phyloP scores from a whole-genome alignment of 92 coral and sea anemone species.

The Diadumene lineata region DNA sequence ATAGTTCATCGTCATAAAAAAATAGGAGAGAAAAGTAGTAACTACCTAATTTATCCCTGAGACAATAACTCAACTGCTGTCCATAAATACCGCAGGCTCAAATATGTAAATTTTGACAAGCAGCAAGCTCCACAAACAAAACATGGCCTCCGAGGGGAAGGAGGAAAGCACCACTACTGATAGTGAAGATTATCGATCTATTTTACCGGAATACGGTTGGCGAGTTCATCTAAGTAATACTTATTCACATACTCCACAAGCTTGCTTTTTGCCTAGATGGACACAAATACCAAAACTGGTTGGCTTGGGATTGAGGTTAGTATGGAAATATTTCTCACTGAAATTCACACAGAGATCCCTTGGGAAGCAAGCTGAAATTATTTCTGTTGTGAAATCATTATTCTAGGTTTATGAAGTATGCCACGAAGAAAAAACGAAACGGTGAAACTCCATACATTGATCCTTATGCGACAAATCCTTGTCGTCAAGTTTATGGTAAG shows the following conservation, averaged over 20 bases:
- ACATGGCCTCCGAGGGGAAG: conserved; percentile 74
- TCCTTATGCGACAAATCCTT: conserved; percentile 88
- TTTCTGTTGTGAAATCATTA: conserved; percentile 6
- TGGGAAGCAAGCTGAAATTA: conserved; percentile 1
- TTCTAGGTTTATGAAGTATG: conserved; percentile 89
- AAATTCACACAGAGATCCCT: not conserved
- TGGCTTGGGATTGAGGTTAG: conserved; percentile 95
- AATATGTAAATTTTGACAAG: conserved; percentile 1
- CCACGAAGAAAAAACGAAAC: conserved; percentile 82
- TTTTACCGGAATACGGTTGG: conserved; percentile 94
- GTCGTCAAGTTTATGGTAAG: conserved; percentile 98
- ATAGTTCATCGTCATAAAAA: too few relatives aligned
- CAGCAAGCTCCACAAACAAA: conserved; percentile 11
- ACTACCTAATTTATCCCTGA: not conserved
- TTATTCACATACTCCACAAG: conserved; percentile 88
- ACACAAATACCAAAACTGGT: conserved; percentile 92
- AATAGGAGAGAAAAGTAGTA: too few relatives aligned
- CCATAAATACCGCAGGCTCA: conserved; percentile 8
- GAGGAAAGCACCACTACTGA: conserved; percentile 42
- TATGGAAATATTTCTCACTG: too few relatives aligned
- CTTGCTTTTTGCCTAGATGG: conserved; percentile 96
- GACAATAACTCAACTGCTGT: not conserved
- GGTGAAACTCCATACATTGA: conserved; percentile 97
- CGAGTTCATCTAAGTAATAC: conserved; percentile 88
- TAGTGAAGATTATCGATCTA: conserved; percentile 50